Conservation (phyloP, 2,113 vertebrate species). For the Boleophthalmus pectinirostris region DNA sequence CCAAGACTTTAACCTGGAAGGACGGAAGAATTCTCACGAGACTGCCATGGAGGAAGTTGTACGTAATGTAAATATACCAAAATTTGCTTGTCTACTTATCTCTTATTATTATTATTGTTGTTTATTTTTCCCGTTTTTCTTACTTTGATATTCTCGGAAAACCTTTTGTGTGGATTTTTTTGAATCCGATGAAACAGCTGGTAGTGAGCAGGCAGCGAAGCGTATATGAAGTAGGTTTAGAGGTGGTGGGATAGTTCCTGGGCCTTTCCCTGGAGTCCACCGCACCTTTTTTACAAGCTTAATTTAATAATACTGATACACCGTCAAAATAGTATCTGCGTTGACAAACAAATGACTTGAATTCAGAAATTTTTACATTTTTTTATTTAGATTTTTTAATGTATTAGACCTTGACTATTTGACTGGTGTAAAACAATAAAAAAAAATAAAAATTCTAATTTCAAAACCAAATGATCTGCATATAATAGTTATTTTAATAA, state of each 20-base stretch:
- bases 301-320: conserved; percentile 51
- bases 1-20: conserved; percentile 39
- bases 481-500: too few relatives aligned
- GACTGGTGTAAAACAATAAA: too few relatives aligned
- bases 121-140: conserved; percentile 68
- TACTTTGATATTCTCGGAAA: conserved; percentile 68
- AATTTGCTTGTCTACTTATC: conserved; percentile 92
- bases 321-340: neutral
- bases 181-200: conserved; percentile 53
- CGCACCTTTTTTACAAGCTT: conserved; percentile 64
- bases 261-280: conserved; percentile 48
- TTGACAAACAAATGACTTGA: neutral
- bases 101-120: conserved; percentile 79
- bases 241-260: conserved; percentile 52
- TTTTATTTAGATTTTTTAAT: neutral
- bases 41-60: conserved; percentile 82
- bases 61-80: conserved; percentile 96
- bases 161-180: conserved; percentile 49
- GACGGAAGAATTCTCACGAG: conserved; percentile 35
- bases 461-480: too few relatives aligned
- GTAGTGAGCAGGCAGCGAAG: conserved; percentile 42
- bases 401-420: neutral
- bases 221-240: conserved; percentile 46
- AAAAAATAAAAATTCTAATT: too few relatives aligned
- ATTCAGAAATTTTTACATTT: neutral